Evolutionary conservation across 2,113 vertebrate species (phyloP).

Genomic region (Phasianus colchicus): DNA sequence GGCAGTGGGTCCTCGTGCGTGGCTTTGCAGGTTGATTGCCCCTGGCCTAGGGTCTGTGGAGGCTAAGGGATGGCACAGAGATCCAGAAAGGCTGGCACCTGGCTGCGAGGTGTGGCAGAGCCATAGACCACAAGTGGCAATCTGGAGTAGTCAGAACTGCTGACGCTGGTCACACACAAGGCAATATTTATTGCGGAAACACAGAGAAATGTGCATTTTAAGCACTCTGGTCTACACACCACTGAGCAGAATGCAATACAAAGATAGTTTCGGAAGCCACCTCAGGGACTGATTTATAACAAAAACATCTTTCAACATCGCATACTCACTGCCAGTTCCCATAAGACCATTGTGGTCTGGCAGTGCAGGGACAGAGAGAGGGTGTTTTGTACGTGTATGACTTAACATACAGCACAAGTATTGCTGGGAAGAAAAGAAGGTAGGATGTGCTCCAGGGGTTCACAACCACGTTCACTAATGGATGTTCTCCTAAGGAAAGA

Average conservation of each 20-base stretch:
- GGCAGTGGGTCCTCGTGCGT: neutral
- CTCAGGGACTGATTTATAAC: neutral
- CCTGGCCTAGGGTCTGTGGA: fast-evolving
- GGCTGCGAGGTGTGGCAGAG: neutral
- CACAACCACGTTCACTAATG: neutral
- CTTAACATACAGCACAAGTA: neutral
- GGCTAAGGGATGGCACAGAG: neutral
- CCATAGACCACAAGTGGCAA: fast-evolving
- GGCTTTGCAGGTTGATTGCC: neutral
- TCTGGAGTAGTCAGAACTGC: neutral
- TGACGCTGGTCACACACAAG: neutral
- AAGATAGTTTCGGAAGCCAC: neutral
- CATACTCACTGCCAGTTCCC: neutral
- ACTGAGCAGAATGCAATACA: neutral
- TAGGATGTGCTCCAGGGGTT: neutral
- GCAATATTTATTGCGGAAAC: neutral
- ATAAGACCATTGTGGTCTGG: neutral
- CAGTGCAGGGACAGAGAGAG: neutral
- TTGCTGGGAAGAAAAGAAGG: neutral
- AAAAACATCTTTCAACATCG: neutral
- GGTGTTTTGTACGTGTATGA: neutral
- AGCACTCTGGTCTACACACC: neutral
- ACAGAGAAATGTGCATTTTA: neutral
- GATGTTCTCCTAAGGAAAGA: neutral
- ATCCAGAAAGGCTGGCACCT: neutral